Base-by-base conservation (phyloP, 1,140 invertebrate species). In the Adelges cooleyi region DNA sequence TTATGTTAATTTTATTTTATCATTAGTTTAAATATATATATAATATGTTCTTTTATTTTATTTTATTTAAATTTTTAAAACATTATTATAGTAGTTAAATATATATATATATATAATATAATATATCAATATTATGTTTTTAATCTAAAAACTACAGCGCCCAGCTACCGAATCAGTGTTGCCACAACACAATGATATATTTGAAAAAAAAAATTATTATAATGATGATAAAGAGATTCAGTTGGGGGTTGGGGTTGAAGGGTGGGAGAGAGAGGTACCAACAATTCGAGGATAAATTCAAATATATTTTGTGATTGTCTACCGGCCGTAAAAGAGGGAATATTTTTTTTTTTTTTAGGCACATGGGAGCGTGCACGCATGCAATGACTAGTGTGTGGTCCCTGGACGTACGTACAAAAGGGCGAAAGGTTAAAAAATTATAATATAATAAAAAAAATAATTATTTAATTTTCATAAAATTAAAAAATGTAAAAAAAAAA, bases 101-200 rank as follows among this genome's bases (percentile, higher is more conserved):
- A 6, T 6, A 33, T 33, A 33, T n/a, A n/a, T n/a, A n/a, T n/a
- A n/a, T n/a, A n/a, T n/a, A n/a, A n/a, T n/a, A n/a, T n/a, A n/a
- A n/a, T n/a, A n/a, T n/a, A n/a, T n/a, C n/a, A n/a, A n/a, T n/a
- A n/a, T n/a, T n/a, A n/a, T n/a, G n/a, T n/a, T n/a, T 11, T 6
- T 62, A 62, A 62, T 62, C 56, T 62, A 62, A 44, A 25, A 42
- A 62, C 56, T 62, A 62, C 56, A 48, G 42, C 25, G 56, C 40
- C 56, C 23, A 13, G 17, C 56, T 62, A 48, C 56, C 56, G n/a
- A 46, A 62, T 48, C 18, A 62, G 56, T 62, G 56, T 62, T 62
- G 42, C 56, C 56, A 62, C 56, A 33, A 29, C 23, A 33, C 17
- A 56, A 59, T 33, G 18, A 62, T 46, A 44, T 18, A 59, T n/a